Evolutionary conservation across 2,888 invertebrate species (phyloP), one percentile per base, ranked within the genome.

Genomic region (Nomada ferruginata): DNA sequence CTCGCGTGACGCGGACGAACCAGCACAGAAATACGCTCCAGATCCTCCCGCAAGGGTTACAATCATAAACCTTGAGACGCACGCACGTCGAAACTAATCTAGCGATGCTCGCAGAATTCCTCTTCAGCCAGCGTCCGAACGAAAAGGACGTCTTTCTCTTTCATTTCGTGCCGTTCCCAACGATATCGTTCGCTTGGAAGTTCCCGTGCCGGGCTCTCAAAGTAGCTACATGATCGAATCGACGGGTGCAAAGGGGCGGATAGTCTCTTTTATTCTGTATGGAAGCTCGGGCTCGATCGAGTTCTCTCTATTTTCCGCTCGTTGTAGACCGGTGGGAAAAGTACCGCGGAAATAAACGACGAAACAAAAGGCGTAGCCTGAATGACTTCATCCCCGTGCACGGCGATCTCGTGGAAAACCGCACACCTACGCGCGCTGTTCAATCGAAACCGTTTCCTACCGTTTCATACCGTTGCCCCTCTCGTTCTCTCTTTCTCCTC

Each of bases 321-420:
- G 13, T 20, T 26, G 53, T 26, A 29, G 60, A 36, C 47, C 50
- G 23, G 47, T 23, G 50, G 59, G 66, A 36, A 66, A 76, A 36
- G 53, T 53, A 55, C 18, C 26, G 20, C 50, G 55, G 29, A 36
- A 60, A 71, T 61, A 77, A 78, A 71, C 50, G 55, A 26, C 11
- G 66, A 42, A 57, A 79, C 61, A 73, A 63, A 70, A 29, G 52
- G 10, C 52, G 64, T 11, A 47, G 55, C 44, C 70, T 47, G 44
- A 76, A 70, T 18, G 64, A 79, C 57, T 70, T 75, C 64, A 53
- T 71, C 77, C 55, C 52, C 60, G 52, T 15, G 66, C 23, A 15
- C 74, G 74, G 61, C 66, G 75, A 78, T 78, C 77, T 61, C 60
- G 74, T 3, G 60, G 77, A 23, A 23, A 75, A 63, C 68, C 61